Percentiles rank a stretch among this genome's conserved stretches.
Conservation (phyloP, 2,113 vertebrate species). For the Paracanthobrama guichenoti region DNA sequence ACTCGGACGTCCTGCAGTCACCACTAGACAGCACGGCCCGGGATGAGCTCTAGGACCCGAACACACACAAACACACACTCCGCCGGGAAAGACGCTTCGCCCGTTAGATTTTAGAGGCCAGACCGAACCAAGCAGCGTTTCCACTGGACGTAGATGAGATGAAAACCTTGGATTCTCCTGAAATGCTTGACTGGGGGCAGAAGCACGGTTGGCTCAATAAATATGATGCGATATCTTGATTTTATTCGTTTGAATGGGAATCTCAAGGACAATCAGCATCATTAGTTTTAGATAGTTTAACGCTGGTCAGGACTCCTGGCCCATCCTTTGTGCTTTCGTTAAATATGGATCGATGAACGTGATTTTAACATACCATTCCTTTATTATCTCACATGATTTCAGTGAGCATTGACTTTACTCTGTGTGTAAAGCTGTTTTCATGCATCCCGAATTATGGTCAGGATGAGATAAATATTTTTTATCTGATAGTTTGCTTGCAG, state of each 20-base stretch:
- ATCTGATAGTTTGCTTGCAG: slow-evolving; percentile 18
- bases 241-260: neutral
- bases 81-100: too few species aligned
- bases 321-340: too few species aligned
- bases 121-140: too few species aligned
- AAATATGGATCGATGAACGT: neutral
- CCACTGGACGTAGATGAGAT: neutral
- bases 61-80: too few species aligned
- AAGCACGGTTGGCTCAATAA: neutral
- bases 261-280: neutral
- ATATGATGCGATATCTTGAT: slow-evolving; percentile 1
- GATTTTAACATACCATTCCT: neutral
- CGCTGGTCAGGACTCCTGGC: neutral
- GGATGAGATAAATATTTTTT: neutral
- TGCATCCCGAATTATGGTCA: neutral
- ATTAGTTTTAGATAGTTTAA: too few species aligned
- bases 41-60: slow-evolving; percentile 79
- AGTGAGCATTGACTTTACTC: neutral
- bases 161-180: neutral
- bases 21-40: slow-evolving; percentile 80
- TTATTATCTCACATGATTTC: neutral
- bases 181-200: slow-evolving; percentile 16
- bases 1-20: slow-evolving; percentile 82
- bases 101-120: too few species aligned
- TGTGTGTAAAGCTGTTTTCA: neutral